phyloP scores from a whole-genome alignment of 2,113 vertebrate genomes.

The Abramis brama region DNA sequence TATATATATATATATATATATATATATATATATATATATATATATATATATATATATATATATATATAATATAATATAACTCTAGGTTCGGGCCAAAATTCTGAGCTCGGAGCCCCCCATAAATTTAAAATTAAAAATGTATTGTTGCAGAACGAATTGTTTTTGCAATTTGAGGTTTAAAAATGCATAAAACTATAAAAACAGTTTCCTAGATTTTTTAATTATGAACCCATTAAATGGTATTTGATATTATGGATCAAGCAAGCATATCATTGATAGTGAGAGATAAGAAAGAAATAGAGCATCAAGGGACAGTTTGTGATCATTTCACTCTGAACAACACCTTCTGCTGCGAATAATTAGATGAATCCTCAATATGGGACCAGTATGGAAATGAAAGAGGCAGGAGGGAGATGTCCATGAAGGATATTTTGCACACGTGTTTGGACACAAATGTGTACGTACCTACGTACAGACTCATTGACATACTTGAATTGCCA shows the following conservation, averaged over 20 bases:
- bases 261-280: neutral
- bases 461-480: neutral
- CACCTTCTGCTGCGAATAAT: neutral
- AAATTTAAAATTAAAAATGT: neutral
- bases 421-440: neutral
- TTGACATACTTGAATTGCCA: neutral
- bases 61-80: too few relatives aligned
- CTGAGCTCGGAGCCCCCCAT: too few relatives aligned
- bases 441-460: neutral
- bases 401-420: neutral
- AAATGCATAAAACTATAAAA: neutral
- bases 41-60: too few relatives aligned
- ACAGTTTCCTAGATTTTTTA: too few relatives aligned
- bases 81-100: too few relatives aligned
- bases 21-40: too few relatives aligned
- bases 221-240: neutral
- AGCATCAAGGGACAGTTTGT: constrained; percentile 7
- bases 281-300: constrained; percentile 22
- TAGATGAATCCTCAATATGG: constrained; percentile 40
- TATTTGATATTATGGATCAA: neutral
- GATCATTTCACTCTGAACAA: constrained; percentile 37
- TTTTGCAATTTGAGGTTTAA: neutral
- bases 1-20: too few relatives aligned
- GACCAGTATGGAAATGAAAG: constrained; percentile 48
- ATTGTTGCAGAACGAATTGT: neutral